phyloP scores from a whole-genome alignment of 1,140 invertebrate genomes.

The Scaptomyza montana region DNA sequence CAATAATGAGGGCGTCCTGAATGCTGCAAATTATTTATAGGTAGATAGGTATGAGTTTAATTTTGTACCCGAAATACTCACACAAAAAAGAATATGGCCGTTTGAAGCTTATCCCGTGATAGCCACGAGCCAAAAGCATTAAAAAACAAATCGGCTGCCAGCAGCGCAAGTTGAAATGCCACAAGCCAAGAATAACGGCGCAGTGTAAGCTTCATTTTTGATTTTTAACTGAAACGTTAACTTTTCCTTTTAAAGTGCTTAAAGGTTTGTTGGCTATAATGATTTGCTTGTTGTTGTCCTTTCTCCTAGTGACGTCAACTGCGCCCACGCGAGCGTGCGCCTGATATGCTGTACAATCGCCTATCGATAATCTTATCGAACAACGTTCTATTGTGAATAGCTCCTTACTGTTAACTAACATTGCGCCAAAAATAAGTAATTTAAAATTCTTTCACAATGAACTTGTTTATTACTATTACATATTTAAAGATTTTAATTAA shows the following conservation, averaged over 20 bases:
- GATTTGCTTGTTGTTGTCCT: conserved; percentile 48
- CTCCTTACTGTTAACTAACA: not conserved
- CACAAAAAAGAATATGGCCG: conserved; percentile 76
- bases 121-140: conserved; percentile 74
- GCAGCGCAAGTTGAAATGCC: conserved; percentile 60
- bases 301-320: conserved; percentile 72
- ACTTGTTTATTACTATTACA: not conserved
- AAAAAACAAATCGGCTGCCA: conserved; percentile 70
- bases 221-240: not conserved
- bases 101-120: conserved; percentile 61
- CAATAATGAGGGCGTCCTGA: conserved; percentile 88
- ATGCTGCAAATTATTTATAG: conserved; percentile 84
- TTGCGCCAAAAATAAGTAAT: not conserved
- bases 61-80: conserved; percentile 46
- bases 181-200: conserved; percentile 72
- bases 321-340: conserved; percentile 52
- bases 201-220: conserved; percentile 75
- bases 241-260: conserved; percentile 10
- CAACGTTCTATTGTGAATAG: not conserved
- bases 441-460: not conserved
- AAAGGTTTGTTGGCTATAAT: not conserved
- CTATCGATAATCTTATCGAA: conserved; percentile 41
- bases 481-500: not conserved
- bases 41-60: not conserved
- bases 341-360: not conserved